Conservation (phyloP, 2,113 vertebrate genomes). For the Mus musculus region DNA sequence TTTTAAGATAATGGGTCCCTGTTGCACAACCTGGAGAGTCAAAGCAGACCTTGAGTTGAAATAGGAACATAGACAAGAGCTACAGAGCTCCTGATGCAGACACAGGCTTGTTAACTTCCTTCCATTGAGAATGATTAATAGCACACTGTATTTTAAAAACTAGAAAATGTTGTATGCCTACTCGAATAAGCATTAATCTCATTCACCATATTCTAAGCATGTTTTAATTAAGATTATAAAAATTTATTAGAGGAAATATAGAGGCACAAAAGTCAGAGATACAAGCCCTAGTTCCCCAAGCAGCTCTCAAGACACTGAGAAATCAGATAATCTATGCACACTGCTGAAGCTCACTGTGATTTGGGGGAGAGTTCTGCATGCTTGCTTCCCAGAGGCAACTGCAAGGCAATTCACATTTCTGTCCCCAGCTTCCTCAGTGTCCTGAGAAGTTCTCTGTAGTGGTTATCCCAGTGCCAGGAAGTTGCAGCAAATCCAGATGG, state of each 20-base stretch:
- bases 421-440: too few relatives aligned
- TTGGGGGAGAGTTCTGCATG: not conserved
- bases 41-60: constrained; percentile 79
- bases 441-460: not conserved
- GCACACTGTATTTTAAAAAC: constrained; percentile 78
- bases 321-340: not conserved
- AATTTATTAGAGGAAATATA: not conserved
- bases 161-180: constrained; percentile 77
- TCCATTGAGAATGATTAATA: constrained; percentile 79
- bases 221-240: constrained; percentile 68
- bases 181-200: constrained; percentile 80
- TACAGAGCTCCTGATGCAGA: constrained; percentile 81
- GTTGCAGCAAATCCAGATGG: not conserved
- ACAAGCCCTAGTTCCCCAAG: not conserved
- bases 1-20: constrained; percentile 82
- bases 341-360: not conserved
- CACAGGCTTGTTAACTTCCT: constrained; percentile 82
- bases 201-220: constrained; percentile 79
- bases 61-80: constrained; percentile 72
- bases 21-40: constrained; percentile 77
- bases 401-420: not conserved
- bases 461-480: not conserved
- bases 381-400: not conserved
- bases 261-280: not conserved
- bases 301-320: not conserved